Evolutionary conservation across 2,113 vertebrate genomes (phyloP), one percentile per base, ranked within the genome.

Genomic region (Oryzias celebensis): DNA sequence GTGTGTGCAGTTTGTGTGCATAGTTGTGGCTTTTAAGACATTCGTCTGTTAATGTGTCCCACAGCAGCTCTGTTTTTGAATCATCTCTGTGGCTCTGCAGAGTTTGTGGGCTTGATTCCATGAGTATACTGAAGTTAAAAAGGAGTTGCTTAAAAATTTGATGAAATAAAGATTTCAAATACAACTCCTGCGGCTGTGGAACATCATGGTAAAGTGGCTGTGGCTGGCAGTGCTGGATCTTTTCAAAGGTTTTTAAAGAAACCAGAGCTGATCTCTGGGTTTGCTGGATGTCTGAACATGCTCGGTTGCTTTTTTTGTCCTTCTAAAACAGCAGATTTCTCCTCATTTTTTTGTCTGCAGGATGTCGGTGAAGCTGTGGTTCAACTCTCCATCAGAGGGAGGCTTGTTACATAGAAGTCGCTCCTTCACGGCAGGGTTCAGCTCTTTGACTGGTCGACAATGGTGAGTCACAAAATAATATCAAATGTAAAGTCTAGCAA

Each of bases 321-420:
- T 46, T 17, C 44, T 7, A 1, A 50, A 1, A 15, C n/a, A 41
- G 10, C 3, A 3, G 8, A 7, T 2, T 3, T 44, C 24, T 5
- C 45, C 7, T 59, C 16, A 59, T 0, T 15, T 16, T 45, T 45
- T 16, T 7, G 7, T 16, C 58, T 47, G 4, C 70, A 89, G 84
- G 77, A 93, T 93, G 92, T 93, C 92, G 4, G 89, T 93, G 66
- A 92, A 92, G 89, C 84, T 93, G 82, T 68, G 75, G 52, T 93
- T 93, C 31, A 70, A 88, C 68, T 85, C 71, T 2, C 90, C 91
- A 0, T 78, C 88, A 3, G 86, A 91, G 1, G 86, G 84, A 36
- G 79, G 78, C 13, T 42, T 78, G 53, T 49, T 92, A 50, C 81
- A 79, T 45, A 85, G 92, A 62, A 93, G 91, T 50, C 83, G 88